Evolutionary conservation across 2,113 vertebrate genomes (phyloP).

Genomic region (Caranx ignobilis): DNA sequence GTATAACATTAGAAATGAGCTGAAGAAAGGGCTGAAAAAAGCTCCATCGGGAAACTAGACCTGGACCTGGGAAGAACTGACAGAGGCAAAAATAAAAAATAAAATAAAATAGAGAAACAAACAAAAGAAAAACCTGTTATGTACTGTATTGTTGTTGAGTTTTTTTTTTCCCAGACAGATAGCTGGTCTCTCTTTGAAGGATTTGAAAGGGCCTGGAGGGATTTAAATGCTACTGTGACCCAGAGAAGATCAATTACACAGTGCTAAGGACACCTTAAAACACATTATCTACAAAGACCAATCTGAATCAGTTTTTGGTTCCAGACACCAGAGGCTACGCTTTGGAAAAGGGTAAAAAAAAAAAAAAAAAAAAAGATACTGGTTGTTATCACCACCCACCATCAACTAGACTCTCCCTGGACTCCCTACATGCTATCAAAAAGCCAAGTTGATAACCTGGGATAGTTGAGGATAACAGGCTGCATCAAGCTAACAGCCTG

Average conservation of each 20-base stretch:
- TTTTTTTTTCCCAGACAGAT: constrained; percentile 44
- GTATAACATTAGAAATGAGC: not conserved
- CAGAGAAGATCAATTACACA: constrained; percentile 37
- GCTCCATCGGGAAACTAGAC: not conserved
- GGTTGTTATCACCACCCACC: constrained; percentile 15
- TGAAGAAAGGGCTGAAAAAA: not conserved
- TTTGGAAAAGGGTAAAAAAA: not conserved
- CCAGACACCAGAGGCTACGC: not conserved
- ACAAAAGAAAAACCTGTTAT: not conserved
- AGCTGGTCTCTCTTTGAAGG: constrained; percentile 15
- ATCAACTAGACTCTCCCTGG: constrained; percentile 18
- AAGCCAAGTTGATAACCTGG: constrained; percentile 41
- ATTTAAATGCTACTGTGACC: constrained; percentile 39
- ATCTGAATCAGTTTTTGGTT: constrained; percentile 2
- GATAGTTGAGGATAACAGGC: constrained; percentile 45
- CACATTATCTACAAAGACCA: constrained; percentile 33
- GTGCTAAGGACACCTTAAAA: constrained; percentile 8
- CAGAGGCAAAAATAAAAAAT: not conserved
- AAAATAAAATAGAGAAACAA: too few relatives aligned
- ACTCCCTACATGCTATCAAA: constrained; percentile 22
- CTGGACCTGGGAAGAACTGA: constrained; percentile 1
- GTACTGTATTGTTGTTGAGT: constrained; percentile 23
- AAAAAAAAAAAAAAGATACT: not conserved
- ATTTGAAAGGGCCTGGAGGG: constrained; percentile 28
- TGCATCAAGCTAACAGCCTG: constrained; percentile 44